These are phyloP conservation scores for Dorcus parallelipipedus DNA, from an alignment of 2,888 invertebrate genomes.

Conservation along the genomic window DNA sequence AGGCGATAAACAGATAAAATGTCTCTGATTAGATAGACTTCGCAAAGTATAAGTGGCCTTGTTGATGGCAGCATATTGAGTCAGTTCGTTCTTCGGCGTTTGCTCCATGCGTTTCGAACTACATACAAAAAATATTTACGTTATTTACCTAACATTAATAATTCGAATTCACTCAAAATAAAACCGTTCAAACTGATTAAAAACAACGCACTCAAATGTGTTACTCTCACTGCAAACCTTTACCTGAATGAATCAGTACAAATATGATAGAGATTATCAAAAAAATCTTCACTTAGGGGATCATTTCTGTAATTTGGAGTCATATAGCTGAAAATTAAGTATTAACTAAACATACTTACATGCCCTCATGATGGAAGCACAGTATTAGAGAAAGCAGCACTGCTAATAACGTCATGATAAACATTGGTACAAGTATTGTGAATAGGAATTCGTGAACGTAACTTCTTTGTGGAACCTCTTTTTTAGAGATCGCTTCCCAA, in stretches of 20 bases:
- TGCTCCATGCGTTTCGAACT: conserved; percentile 47
- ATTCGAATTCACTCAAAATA: background rate
- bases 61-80: conserved; percentile 58
- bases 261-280: conserved; percentile 68
- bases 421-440: conserved; percentile 67
- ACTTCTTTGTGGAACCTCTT: conserved; percentile 63
- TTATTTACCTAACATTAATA: background rate
- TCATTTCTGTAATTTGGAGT: conserved; percentile 57
- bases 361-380: conserved; percentile 72
- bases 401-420: conserved; percentile 63
- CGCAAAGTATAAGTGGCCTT: conserved; percentile 59
- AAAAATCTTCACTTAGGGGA: conserved; percentile 62
- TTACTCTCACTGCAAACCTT: conserved; percentile 19
- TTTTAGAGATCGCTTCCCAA: conserved; percentile 62
- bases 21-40: conserved; percentile 51
- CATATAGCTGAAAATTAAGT: conserved; percentile 5
- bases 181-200: background rate
- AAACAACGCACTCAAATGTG: background rate
- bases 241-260: conserved; percentile 61
- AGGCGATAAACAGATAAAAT: conserved; percentile 38
- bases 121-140: conserved; percentile 1
- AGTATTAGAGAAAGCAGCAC: conserved; percentile 67
- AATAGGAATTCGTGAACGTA: conserved; percentile 67
- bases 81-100: conserved; percentile 58
- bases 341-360: conserved; percentile 60